These are phyloP conservation scores for Adineta ricciae DNA, from an alignment of 2,888 invertebrate genomes.

Conservation along the genomic window DNA sequence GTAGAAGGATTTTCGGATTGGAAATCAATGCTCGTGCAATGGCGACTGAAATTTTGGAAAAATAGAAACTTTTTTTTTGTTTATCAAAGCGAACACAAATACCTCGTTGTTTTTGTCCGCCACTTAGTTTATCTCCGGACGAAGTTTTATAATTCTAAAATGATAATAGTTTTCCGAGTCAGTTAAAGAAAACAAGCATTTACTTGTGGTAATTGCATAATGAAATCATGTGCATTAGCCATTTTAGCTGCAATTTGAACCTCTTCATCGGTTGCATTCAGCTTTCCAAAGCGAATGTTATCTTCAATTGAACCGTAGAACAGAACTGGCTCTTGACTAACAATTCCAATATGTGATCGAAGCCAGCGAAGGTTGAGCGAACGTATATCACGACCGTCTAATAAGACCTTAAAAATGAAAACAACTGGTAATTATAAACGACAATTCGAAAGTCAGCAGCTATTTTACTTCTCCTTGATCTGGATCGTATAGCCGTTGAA, in stretches of 20 bases:
- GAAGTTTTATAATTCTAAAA: slow-evolving; percentile 49
- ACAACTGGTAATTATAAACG: too few species aligned
- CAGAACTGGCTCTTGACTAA: slow-evolving; percentile 59
- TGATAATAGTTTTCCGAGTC: slow-evolving; percentile 36
- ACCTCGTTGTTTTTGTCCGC: slow-evolving; percentile 48
- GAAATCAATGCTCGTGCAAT: slow-evolving; percentile 52
- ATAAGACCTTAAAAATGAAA: slow-evolving; percentile 39
- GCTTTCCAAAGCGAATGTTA: slow-evolving; percentile 53
- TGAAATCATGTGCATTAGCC: slow-evolving; percentile 52
- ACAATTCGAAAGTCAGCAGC: too few species aligned
- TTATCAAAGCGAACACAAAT: too few species aligned
- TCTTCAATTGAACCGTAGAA: slow-evolving; percentile 54
- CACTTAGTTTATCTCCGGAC: slow-evolving; percentile 45
- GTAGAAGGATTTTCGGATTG: slow-evolving; percentile 60
- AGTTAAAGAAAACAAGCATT: neutral
- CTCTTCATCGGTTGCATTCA: slow-evolving; percentile 41
- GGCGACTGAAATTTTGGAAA: neutral
- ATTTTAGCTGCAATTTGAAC: slow-evolving; percentile 46
- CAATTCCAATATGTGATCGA: slow-evolving; percentile 46
- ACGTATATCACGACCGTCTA: slow-evolving; percentile 52
- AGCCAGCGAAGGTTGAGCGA: slow-evolving; percentile 52
- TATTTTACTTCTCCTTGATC: slow-evolving; percentile 34
- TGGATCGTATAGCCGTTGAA: slow-evolving; percentile 30
- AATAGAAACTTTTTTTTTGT: too few species aligned
- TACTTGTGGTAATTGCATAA: slow-evolving; percentile 36